Base-by-base conservation (phyloP, 1,140 invertebrate species). In the Drosophila sechellia region DNA sequence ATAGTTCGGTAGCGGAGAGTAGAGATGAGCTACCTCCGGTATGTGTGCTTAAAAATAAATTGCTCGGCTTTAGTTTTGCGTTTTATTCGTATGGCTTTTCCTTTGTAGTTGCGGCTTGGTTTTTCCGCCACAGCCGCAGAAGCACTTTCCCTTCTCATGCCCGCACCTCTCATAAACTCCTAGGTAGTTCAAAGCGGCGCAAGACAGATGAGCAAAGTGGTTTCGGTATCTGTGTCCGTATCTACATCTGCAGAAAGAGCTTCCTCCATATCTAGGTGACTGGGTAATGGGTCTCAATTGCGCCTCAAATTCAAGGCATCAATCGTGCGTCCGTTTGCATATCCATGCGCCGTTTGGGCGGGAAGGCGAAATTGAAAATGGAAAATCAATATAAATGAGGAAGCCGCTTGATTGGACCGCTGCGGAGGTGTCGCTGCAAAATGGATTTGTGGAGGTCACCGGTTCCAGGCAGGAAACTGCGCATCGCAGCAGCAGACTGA, bases 1-100 rank as follows among this genome's bases (percentile, higher is more conserved):
- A 31, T 31, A 31, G 31, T 31, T 31, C 31, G 31, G 31, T 8
- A 31, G 31, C 8, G 8, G 31, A 10, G 31, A 3, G 31, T 3
- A 31, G 31, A 8, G 31, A 31, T 25, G 42, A 25, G 39, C 34
- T 77, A 55, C 55, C 53, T 55, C 42, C 78, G 83, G 75, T 75
- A 87, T 77, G 59, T 87, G 75, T 86, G 66, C 84, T 87, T 87
- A 89, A 83, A 83, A 85, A 77, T 80, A 89, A 89, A 90, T 89
- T 89, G 84, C 77, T 65, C 43, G 69, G 68, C 72, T 84, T 84
- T 89, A 89, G 84, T 74, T 79, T 74, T 84, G 79, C 65, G 72
- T 71, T 74, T 76, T 69, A 77, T 76, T 89, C 69, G 70, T 60
- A 83, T 83, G 76, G 84, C 64, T 84, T 84, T 83, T 69, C 65